Conservation (phyloP, 2,113 vertebrate genomes). For the Clarias batrachus region DNA sequence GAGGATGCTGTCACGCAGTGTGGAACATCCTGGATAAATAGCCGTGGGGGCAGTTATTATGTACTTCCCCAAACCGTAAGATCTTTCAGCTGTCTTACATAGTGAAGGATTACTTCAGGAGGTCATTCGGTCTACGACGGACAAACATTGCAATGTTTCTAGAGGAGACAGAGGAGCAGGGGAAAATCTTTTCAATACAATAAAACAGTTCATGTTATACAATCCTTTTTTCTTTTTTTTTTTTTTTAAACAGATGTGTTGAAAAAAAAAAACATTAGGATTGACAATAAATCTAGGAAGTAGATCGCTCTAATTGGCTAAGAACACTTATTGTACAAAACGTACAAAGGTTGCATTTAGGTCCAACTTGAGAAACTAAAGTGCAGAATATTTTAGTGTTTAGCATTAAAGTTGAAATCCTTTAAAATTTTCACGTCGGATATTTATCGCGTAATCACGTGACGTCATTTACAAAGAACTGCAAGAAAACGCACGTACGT, state of each 20-base stretch:
- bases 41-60: conserved; percentile 28
- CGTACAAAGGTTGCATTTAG: not conserved
- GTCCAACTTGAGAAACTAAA: not conserved
- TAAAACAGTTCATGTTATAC: not conserved
- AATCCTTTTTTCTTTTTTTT: too few species aligned
- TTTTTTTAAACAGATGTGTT: not conserved
- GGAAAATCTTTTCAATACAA: not conserved
- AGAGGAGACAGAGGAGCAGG: not conserved
- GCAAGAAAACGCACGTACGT: not conserved
- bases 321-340: not conserved
- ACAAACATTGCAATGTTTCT: conserved; percentile 38
- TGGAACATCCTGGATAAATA: conserved; percentile 60
- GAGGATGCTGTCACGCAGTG: conserved; percentile 39
- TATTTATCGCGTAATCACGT: not conserved
- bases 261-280: not conserved
- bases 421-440: not conserved
- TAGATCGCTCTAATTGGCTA: not conserved
- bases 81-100: conserved; percentile 51
- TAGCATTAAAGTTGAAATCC: not conserved
- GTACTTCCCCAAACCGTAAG: conserved; percentile 46
- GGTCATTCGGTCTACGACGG: conserved; percentile 36
- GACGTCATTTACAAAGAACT: not conserved
- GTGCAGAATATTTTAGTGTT: not conserved
- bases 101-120: conserved; percentile 50
- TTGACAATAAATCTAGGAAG: not conserved